Conservation (phyloP, 2,797 vertebrate genomes). For the Pangasius mekongensis region DNA sequence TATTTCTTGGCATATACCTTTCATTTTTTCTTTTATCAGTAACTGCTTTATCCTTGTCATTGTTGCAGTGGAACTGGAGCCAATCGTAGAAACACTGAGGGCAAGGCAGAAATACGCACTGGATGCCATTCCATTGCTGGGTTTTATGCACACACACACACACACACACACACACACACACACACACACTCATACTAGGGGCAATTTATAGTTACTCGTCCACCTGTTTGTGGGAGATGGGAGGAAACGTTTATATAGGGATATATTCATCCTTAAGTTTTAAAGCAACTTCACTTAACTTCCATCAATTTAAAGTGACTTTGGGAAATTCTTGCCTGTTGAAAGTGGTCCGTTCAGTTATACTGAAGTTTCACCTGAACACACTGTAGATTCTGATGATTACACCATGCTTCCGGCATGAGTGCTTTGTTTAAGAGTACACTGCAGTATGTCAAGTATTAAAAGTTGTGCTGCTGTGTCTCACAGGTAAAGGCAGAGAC, state of each 20-base stretch:
- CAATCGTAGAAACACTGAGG: not conserved
- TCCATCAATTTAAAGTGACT: not conserved
- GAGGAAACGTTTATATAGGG: not conserved
- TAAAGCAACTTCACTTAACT: not conserved
- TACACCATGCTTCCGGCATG: not conserved
- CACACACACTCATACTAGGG: not conserved
- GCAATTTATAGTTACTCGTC: not conserved
- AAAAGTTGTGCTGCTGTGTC: not conserved
- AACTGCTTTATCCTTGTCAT: not conserved
- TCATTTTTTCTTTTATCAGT: not conserved
- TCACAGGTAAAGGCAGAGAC: slow-evolving; percentile 15
- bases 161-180: not conserved
- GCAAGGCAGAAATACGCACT: not conserved
- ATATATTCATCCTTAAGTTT: not conserved
- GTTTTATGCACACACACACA: not conserved
- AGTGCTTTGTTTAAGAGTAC: not conserved
- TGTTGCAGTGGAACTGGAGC: not conserved
- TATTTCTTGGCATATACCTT: not conserved
- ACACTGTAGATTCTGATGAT: not conserved
- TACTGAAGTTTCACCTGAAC: not conserved
- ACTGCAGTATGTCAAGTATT: not conserved
- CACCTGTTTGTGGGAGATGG: not conserved
- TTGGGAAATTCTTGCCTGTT: not conserved
- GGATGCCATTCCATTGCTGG: not conserved
- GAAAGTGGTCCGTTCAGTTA: not conserved